These are phyloP conservation scores for Endotricha flammealis DNA, from an alignment of 2,888 invertebrate genomes.

Conservation along the genomic window DNA sequence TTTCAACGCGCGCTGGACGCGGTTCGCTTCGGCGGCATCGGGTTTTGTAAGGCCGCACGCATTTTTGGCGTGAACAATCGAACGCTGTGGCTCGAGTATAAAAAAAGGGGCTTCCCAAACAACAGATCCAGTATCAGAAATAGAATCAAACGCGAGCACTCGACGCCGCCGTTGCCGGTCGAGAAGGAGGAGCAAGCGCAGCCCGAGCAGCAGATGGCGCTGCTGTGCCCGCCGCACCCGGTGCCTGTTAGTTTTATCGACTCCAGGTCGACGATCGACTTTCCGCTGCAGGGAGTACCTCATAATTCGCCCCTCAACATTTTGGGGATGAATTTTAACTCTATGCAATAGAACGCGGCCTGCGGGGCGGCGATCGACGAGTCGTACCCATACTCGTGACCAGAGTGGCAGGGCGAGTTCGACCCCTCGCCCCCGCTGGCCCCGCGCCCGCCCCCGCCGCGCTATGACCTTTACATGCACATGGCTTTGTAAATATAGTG, in stretches of 20 bases:
- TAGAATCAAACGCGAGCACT: slow-evolving; percentile 83
- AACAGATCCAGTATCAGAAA: slow-evolving; percentile 88
- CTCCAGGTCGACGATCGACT: slow-evolving; percentile 83
- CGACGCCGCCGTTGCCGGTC: slow-evolving; percentile 80
- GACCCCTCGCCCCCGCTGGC: slow-evolving; percentile 24
- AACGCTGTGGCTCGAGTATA: slow-evolving; percentile 91
- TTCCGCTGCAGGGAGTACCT: slow-evolving; percentile 80
- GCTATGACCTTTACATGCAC: slow-evolving; percentile 40
- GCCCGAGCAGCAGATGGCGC: slow-evolving; percentile 64
- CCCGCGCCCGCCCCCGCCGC: slow-evolving; percentile 23
- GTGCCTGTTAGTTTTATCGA: slow-evolving; percentile 85
- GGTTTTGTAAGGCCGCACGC: slow-evolving; percentile 90
- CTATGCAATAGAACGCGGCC: slow-evolving; percentile 82
- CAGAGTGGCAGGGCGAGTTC: slow-evolving; percentile 45
- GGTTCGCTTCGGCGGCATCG: slow-evolving; percentile 89
- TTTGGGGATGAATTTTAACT: slow-evolving; percentile 86
- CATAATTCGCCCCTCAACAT: slow-evolving; percentile 83
- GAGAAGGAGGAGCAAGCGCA: slow-evolving; percentile 59
- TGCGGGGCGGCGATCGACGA: slow-evolving; percentile 47
- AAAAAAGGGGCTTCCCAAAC: slow-evolving; percentile 89
- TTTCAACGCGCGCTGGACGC: slow-evolving; percentile 89
- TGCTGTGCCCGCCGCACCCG: slow-evolving; percentile 81
- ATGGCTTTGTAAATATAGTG: slow-evolving; percentile 43
- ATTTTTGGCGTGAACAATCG: slow-evolving; percentile 91
- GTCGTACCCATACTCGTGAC: slow-evolving; percentile 61